Conservation (phyloP, 2,113 vertebrate genomes). For the Nothobranchius furzeri region DNA sequence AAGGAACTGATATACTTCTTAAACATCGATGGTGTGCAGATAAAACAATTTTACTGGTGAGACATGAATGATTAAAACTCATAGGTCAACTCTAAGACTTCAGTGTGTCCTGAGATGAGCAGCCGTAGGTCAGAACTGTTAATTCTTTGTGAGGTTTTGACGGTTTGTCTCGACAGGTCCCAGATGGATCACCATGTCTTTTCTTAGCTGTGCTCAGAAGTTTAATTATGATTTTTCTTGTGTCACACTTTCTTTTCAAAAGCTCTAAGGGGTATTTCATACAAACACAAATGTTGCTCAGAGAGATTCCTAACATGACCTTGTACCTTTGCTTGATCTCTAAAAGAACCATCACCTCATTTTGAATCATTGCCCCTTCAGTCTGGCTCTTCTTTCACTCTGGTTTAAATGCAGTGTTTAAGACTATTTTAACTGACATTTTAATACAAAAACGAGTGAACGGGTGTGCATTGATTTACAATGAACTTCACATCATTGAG, state of each 20-base stretch:
- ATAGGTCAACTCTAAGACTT: slow-evolving; percentile 38
- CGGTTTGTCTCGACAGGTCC: not conserved
- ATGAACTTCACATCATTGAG: not conserved
- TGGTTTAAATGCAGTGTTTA: not conserved
- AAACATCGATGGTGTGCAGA: slow-evolving; percentile 7
- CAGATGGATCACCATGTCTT: not conserved
- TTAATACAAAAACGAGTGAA: not conserved
- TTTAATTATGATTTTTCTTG: not conserved
- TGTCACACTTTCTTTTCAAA: not conserved
- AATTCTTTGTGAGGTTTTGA: slow-evolving; percentile 24
- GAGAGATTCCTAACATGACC: too few species aligned
- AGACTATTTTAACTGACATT: not conserved
- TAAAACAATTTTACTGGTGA: slow-evolving; percentile 22
- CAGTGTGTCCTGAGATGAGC: slow-evolving; percentile 35
- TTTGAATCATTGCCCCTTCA: not conserved
- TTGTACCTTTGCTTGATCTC: not conserved
- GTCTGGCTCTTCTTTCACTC: not conserved
- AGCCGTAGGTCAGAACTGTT: slow-evolving; percentile 35
- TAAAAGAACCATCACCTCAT: not conserved
- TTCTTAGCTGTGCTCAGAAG: not conserved
- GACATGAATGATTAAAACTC: slow-evolving; percentile 57
- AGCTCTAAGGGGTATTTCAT: not conserved
- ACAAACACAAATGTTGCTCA: not conserved
- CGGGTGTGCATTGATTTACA: not conserved
- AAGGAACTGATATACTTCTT: slow-evolving; percentile 24